These are phyloP conservation scores for Rhagonycha lutea DNA, from an alignment of 2,888 invertebrate genomes.

Conservation along the genomic window DNA sequence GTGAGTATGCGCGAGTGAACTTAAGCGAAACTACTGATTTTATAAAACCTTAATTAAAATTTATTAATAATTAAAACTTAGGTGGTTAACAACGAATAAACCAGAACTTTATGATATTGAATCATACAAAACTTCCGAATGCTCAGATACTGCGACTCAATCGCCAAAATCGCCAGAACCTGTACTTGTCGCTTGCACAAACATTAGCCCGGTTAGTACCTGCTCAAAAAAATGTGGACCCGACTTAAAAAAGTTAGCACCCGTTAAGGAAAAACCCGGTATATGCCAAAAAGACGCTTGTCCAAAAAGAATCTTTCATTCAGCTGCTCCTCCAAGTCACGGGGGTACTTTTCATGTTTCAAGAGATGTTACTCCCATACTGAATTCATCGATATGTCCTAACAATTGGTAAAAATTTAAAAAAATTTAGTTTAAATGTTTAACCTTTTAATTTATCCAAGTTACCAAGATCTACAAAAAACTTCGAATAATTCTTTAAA, in stretches of 20 bases:
- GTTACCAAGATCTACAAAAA: neutral
- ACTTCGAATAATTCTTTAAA: neutral
- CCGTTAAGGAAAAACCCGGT: neutral
- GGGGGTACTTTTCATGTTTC: conserved; percentile 44
- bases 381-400: conserved; percentile 19
- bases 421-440: neutral
- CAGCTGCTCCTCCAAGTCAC: conserved; percentile 20
- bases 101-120: neutral
- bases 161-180: no score
- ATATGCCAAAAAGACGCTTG: neutral
- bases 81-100: neutral
- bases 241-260: neutral
- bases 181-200: no score
- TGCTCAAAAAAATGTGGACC: no score
- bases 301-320: neutral
- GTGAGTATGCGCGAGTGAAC: no score
- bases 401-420: neutral
- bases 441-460: neutral
- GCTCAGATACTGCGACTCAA: neutral
- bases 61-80: neutral
- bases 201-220: no score
- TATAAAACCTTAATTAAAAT: neutral
- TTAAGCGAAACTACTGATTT: no score
- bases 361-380: conserved; percentile 29
- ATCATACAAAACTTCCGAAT: neutral